These are phyloP conservation scores for Nemotelus pantherinus DNA, from an alignment of 2,888 invertebrate genomes.

Conservation along the genomic window DNA sequence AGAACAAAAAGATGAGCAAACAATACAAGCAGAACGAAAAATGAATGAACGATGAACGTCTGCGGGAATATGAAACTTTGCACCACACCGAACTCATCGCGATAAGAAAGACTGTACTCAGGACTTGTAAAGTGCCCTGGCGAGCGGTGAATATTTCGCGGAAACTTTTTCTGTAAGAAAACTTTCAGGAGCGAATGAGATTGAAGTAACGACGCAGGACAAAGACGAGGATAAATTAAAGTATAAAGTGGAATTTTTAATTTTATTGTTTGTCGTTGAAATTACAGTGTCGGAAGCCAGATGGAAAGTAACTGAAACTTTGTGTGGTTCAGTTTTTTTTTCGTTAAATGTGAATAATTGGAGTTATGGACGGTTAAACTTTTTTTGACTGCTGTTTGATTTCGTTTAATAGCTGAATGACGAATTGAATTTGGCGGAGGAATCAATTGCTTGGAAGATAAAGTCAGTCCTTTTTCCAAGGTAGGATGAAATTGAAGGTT, in stretches of 20 bases:
- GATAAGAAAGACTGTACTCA: too few species aligned
- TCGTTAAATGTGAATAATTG: background rate
- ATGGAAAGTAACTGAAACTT: constrained; percentile 1
- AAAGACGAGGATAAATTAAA: constrained; percentile 38
- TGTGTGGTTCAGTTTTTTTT: background rate
- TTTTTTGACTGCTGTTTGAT: background rate
- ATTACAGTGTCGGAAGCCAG: constrained; percentile 8
- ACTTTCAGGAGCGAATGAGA: constrained; percentile 4
- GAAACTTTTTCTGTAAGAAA: constrained; percentile 7
- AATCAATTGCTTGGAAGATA: too few species aligned
- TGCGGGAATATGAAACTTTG: background rate
- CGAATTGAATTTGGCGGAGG: background rate
- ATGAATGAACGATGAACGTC: background rate
- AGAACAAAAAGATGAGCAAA: too few species aligned
- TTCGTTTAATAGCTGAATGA: too few species aligned
- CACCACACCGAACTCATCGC: background rate
- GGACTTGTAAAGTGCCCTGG: background rate
- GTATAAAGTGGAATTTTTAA: constrained; percentile 45
- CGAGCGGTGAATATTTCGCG: constrained; percentile 1
- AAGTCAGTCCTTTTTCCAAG: too few species aligned
- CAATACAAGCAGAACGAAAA: background rate
- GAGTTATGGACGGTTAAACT: constrained; percentile 1
- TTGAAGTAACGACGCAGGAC: background rate
- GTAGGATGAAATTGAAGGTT: too few species aligned
- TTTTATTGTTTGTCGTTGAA: constrained; percentile 37